phyloP scores from a whole-genome alignment of 2,888 invertebrate species.

The Andrena hattorfiana region DNA sequence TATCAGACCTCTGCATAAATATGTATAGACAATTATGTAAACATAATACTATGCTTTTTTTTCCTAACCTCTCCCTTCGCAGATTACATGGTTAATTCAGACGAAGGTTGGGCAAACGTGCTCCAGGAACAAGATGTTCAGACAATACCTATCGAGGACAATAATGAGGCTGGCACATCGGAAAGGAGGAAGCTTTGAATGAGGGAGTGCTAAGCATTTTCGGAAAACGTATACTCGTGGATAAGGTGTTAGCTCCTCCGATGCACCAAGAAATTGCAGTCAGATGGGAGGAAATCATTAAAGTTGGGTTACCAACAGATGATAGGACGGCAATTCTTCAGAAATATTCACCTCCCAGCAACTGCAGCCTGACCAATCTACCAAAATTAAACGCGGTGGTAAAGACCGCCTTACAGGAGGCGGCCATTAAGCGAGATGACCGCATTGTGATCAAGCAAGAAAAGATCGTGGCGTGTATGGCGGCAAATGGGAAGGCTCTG shows the following conservation, averaged over 20 bases:
- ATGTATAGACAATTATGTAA: too few relatives aligned
- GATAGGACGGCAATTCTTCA: too few relatives aligned
- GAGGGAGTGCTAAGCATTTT: neutral
- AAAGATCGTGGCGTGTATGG: neutral
- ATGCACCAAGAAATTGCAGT: neutral
- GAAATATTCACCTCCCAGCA: neutral
- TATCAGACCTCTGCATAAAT: too few relatives aligned
- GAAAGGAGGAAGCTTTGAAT: neutral
- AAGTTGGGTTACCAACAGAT: neutral
- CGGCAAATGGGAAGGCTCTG: neutral
- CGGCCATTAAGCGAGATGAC: too few relatives aligned
- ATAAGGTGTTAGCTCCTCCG: neutral
- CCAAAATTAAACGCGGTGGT: too few relatives aligned
- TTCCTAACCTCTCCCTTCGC: neutral
- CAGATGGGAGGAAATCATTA: conserved; percentile 1
- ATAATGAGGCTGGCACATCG: neutral
- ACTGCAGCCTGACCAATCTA: too few relatives aligned
- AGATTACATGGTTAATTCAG: neutral
- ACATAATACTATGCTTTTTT: too few relatives aligned
- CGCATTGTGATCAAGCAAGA: too few relatives aligned
- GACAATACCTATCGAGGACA: neutral
- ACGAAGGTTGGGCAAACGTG: neutral
- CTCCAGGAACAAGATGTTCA: too few relatives aligned
- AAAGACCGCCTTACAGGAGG: too few relatives aligned
- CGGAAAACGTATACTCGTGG: neutral